Evolutionary conservation across 2,888 invertebrate genomes (phyloP), one percentile per base, ranked within the genome.

Genomic region (Coremacera marginata): DNA sequence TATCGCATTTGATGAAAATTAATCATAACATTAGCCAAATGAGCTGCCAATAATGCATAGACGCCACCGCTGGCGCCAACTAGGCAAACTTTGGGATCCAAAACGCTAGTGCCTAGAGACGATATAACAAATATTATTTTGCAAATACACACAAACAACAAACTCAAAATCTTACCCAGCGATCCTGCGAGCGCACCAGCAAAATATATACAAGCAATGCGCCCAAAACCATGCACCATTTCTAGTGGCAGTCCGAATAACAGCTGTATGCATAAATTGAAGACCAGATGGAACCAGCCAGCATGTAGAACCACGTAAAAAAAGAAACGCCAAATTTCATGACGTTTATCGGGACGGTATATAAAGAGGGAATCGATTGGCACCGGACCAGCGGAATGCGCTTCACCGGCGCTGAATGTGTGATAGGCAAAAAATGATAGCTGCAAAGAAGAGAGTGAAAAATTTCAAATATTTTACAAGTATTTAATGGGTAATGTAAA

Each of bases 11-110:
- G 95, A 89, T 97, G 95, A 91, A 96, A 98, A 91, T 98, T 98
- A 83, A 98, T 91, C 87, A 98, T 91, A 77, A 98, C 96, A 89
- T 99, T 98, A 82, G 98, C 97, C 83, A 99, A 91, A 90, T 99
- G 99, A 71, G 98, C 98, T 11, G 98, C 97, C 63, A 99, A 91
- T 72, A 99, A 91, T 31, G 98, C 98, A 90, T 99, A 99, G 74
- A 98, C 98, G 7, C 99, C 99, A 55, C 98, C 98, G 75, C 98
- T 98, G 16, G 98, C 98, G 75, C 99, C 99, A 74, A 98, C 98
- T 81, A 99, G 92, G 89, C 94, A 97, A 77, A 97, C 97, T 89
- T 96, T 95, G 74, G 96, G 95, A 91, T 98, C 98, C 88, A 98
- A 95, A 80, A 98, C 96, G 80, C 96, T 96, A 74, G 97, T 97